A percentile compares a stretch with the other conserved stretches of the same genome.
These are phyloP conservation scores for Potorous gilbertii DNA, from an alignment of 2,797 vertebrate species.

Conservation along the genomic window DNA sequence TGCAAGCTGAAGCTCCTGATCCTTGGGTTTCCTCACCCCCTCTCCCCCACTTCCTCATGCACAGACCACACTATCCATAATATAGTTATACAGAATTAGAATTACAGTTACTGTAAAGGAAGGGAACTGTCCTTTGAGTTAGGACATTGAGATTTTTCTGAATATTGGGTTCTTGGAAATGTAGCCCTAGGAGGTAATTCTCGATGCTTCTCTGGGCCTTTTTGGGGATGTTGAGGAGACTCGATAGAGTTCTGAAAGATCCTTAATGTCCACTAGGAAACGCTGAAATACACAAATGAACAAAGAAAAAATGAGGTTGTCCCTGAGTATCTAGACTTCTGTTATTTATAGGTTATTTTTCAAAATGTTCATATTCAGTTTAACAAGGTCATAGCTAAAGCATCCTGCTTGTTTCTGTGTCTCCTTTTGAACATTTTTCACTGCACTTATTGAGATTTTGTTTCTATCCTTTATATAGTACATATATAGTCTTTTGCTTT, in stretches of 20 bases:
- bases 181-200: neutral
- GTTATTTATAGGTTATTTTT: neutral
- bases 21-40: neutral
- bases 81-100: neutral
- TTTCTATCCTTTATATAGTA: neutral
- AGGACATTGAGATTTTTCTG: constrained; percentile 20
- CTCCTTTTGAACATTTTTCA: neutral
- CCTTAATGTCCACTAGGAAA: neutral
- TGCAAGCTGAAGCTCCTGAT: neutral
- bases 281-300: neutral
- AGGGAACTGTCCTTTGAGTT: neutral
- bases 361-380: neutral
- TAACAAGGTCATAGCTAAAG: neutral
- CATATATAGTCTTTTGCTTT: neutral
- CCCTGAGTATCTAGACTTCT: neutral
- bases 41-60: neutral
- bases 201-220: neutral
- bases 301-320: neutral
- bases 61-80: neutral
- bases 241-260: neutral
- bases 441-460: neutral
- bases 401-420: neutral
- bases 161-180: neutral
- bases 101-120: neutral
- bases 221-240: neutral